A percentile compares a stretch with the other conserved stretches of the same genome.
Evolutionary conservation across 2,888 invertebrate genomes (phyloP).

Genomic region (Pyrgus malvae): DNA sequence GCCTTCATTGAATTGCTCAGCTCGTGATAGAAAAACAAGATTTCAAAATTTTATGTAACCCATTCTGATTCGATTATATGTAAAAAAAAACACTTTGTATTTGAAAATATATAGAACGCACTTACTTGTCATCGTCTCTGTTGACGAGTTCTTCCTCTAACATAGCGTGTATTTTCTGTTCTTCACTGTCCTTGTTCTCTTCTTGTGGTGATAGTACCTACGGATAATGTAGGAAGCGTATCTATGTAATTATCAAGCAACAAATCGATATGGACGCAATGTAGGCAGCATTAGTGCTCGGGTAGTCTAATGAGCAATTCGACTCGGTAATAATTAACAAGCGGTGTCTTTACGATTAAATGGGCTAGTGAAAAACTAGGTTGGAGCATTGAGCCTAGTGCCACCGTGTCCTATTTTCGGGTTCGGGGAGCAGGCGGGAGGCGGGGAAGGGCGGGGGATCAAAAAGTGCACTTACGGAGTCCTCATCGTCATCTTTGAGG

Average conservation of each 20-base stretch:
- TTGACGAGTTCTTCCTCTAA: slow-evolving; percentile 92
- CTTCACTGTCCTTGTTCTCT: slow-evolving; percentile 83
- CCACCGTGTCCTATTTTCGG: slow-evolving; percentile 67
- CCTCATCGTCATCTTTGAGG: slow-evolving; percentile 82
- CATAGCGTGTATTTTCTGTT: slow-evolving; percentile 87
- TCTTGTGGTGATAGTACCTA: slow-evolving; percentile 76
- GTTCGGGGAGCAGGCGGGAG: slow-evolving; percentile 37
- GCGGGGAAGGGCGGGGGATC: slow-evolving; percentile 34
- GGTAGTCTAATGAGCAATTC: slow-evolving; percentile 36
- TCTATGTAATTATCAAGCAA: slow-evolving; percentile 68
- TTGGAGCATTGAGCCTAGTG: slow-evolving; percentile 57
- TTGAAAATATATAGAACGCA: slow-evolving; percentile 35
- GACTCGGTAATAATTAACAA: slow-evolving; percentile 35
- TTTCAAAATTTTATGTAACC: too few relatives aligned
- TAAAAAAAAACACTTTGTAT: too few relatives aligned
- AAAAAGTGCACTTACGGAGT: slow-evolving; percentile 85
- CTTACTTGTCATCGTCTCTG: slow-evolving; percentile 91
- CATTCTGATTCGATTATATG: too few relatives aligned
- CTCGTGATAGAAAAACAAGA: too few relatives aligned
- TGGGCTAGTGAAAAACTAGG: slow-evolving; percentile 38
- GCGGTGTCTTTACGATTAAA: slow-evolving; percentile 30
- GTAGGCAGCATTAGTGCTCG: slow-evolving; percentile 37
- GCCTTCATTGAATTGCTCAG: too few relatives aligned
- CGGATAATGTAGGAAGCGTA: slow-evolving; percentile 69
- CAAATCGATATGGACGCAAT: slow-evolving; percentile 51